These are phyloP conservation scores for Stigmatopora argus DNA, from an alignment of 2,113 vertebrate genomes.

Conservation along the genomic window DNA sequence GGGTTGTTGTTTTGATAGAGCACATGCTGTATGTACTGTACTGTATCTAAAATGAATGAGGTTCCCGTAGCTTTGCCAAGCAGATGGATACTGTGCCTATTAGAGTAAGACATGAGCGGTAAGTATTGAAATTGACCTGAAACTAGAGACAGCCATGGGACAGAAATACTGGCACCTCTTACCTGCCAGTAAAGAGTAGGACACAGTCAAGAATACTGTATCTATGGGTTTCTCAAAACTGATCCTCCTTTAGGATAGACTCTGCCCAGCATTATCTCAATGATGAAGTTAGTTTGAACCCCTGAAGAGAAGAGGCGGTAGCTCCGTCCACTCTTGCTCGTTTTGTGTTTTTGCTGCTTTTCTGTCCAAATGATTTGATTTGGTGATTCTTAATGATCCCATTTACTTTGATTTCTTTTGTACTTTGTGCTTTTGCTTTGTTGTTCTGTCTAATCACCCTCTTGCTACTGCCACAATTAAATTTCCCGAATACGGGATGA, in stretches of 20 bases:
- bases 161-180: conserved; percentile 40
- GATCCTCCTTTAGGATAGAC: conserved; percentile 9
- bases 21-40: background rate
- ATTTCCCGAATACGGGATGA: no score
- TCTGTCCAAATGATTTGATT: no score
- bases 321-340: no score
- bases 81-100: conserved; percentile 8
- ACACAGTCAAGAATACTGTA: conserved; percentile 1
- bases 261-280: conserved; percentile 29
- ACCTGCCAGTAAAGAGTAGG: conserved; percentile 17
- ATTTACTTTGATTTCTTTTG: no score
- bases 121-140: conserved; percentile 44
- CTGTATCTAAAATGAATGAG: background rate
- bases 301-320: no score
- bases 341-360: no score
- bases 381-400: no score
- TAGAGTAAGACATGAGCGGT: conserved; percentile 22
- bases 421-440: no score
- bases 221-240: conserved; percentile 20
- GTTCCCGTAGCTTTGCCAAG: background rate
- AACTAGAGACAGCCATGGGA: conserved; percentile 37
- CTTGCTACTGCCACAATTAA: no score
- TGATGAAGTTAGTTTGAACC: background rate
- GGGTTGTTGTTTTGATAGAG: background rate
- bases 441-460: no score